A percentile compares a stretch with the other conserved stretches of the same genome.
These are phyloP conservation scores for Mimachlamys varia DNA, from an alignment of 2,888 invertebrate genomes.

Conservation along the genomic window DNA sequence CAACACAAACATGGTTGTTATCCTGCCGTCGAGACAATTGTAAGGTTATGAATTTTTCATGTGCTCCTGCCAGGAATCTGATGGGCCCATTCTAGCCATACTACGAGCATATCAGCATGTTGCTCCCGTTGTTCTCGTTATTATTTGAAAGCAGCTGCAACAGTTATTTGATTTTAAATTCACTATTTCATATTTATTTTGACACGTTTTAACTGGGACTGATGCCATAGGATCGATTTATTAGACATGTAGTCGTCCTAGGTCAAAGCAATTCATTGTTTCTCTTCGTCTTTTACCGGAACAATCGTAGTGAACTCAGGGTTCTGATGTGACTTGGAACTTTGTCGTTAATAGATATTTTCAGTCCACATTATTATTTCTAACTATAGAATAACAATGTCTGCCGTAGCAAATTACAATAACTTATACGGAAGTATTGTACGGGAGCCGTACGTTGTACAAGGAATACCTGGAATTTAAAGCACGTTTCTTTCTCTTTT, in stretches of 20 bases:
- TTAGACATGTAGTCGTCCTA: no score
- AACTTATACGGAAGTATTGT: no score
- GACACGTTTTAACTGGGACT: not conserved
- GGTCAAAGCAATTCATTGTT: no score
- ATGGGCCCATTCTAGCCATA: not conserved
- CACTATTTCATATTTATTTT: not conserved
- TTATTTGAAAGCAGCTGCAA: not conserved
- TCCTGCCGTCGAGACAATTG: conserved; percentile 16
- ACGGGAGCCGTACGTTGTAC: no score
- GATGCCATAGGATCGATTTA: no score
- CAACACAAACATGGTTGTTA: not conserved
- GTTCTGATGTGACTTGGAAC: no score
- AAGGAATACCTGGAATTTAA: no score
- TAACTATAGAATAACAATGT: not conserved
- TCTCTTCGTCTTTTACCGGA: no score
- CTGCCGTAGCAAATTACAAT: no score
- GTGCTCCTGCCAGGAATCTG: not conserved
- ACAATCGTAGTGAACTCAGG: no score
- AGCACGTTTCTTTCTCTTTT: no score
- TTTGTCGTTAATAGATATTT: not conserved
- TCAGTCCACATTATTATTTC: not conserved
- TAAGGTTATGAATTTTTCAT: conserved; percentile 1
- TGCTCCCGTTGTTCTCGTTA: not conserved
- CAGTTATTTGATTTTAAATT: not conserved
- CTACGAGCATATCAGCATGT: not conserved